These are phyloP conservation scores for Caenorhabditis briggsae DNA, from an alignment of 1,140 invertebrate species.

Conservation along the genomic window DNA sequence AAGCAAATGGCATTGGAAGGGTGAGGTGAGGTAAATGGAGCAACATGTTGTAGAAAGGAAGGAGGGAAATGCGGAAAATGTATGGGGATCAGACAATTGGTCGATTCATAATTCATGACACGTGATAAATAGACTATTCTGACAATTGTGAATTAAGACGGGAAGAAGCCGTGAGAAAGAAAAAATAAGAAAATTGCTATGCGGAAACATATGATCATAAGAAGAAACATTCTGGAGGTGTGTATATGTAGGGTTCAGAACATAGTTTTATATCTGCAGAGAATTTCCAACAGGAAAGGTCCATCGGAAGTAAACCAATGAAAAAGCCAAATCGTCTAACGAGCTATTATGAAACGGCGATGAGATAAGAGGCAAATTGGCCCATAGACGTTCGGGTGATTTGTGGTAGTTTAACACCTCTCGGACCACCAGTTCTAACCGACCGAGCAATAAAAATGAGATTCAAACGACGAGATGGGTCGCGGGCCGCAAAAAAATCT, in stretches of 20 bases:
- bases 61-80: neutral
- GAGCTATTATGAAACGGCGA: slow-evolving; percentile 45
- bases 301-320: slow-evolving; percentile 48
- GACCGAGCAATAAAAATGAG: slow-evolving; percentile 7
- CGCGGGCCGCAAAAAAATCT: neutral
- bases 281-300: slow-evolving; percentile 18
- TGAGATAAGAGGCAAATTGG: slow-evolving; percentile 52
- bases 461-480: slow-evolving; percentile 10
- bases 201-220: neutral
- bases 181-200: neutral
- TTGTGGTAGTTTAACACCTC: slow-evolving; percentile 55
- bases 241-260: neutral
- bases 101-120: slow-evolving; percentile 54
- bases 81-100: slow-evolving; percentile 52
- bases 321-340: slow-evolving; percentile 39
- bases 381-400: slow-evolving; percentile 47
- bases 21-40: slow-evolving; percentile 39
- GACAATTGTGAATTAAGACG: slow-evolving; percentile 18
- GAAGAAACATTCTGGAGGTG: neutral
- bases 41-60: neutral
- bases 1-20: slow-evolving; percentile 19
- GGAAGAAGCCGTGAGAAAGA: neutral
- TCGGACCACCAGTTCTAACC: neutral
- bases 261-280: neutral
- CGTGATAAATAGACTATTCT: slow-evolving; percentile 38